These are phyloP conservation scores for Synanthedon myopaeformis DNA, from an alignment of 2,888 invertebrate species.

Conservation along the genomic window DNA sequence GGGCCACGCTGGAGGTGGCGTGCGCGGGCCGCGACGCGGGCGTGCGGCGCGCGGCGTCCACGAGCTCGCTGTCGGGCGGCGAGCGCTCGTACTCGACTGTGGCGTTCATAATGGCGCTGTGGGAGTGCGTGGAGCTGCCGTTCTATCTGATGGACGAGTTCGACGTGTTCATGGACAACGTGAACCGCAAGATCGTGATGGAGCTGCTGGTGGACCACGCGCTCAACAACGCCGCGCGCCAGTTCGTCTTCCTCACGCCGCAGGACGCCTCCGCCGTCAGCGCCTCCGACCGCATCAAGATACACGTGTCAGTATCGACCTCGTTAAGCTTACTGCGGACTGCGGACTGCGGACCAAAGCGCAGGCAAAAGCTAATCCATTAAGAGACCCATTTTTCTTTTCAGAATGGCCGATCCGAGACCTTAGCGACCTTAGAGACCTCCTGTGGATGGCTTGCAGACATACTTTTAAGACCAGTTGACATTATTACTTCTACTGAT, in stretches of 20 bases:
- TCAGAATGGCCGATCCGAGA: conserved; percentile 58
- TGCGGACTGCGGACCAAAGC: too few relatives aligned
- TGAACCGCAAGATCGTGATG: conserved; percentile 84
- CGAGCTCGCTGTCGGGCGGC: conserved; percentile 89
- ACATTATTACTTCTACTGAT: too few relatives aligned
- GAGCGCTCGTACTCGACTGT: conserved; percentile 97
- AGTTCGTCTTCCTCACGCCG: conserved; percentile 93
- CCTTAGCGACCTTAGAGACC: conserved; percentile 17
- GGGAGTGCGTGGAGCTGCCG: conserved; percentile 92
- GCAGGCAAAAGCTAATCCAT: too few relatives aligned
- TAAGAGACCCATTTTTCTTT: conserved; percentile 13
- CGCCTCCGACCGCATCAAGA: conserved; percentile 61
- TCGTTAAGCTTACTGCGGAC: too few relatives aligned
- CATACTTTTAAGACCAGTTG: conserved; percentile 2
- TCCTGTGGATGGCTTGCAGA: conserved; percentile 10
- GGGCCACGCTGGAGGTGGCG: conserved; percentile 31
- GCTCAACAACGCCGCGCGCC: conserved; percentile 72
- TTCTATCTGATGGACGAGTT: conserved; percentile 97
- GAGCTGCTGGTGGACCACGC: conserved; percentile 83
- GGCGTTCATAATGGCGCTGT: conserved; percentile 91
- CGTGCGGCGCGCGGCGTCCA: conserved; percentile 24
- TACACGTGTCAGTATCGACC: conserved; percentile 63
- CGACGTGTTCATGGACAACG: conserved; percentile 95
- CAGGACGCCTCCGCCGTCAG: conserved; percentile 75
- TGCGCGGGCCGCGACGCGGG: conserved; percentile 40